Percentiles rank a stretch among this genome's conserved stretches.
phyloP scores from a whole-genome alignment of 2,113 vertebrate species.

The Trogon melanurus region DNA sequence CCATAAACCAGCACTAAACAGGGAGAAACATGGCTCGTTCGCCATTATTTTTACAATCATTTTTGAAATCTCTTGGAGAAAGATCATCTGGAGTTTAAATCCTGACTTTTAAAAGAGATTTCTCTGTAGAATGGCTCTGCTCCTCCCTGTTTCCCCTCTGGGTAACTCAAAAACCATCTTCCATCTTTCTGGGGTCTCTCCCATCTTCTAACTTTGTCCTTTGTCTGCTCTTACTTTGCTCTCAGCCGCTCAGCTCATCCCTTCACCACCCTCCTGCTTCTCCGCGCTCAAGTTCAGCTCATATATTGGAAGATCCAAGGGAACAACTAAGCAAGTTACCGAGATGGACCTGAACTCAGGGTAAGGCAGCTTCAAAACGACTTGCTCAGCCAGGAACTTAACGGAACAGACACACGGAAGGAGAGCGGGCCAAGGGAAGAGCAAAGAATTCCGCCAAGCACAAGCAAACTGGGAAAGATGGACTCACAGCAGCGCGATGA shows the following conservation, averaged over 20 bases:
- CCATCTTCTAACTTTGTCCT: not conserved
- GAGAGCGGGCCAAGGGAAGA: not conserved
- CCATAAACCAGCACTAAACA: not conserved
- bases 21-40: not conserved
- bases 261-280: not conserved
- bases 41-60: not conserved
- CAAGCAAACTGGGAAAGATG: not conserved
- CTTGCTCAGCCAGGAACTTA: not conserved
- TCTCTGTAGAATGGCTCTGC: not conserved
- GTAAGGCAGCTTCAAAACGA: not conserved
- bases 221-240: not conserved
- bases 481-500: not conserved
- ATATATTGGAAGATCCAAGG: not conserved
- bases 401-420: not conserved
- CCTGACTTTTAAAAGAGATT: not conserved
- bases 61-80: not conserved
- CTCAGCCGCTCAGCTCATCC: not conserved
- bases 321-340: not conserved
- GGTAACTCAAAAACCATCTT: not conserved
- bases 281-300: not conserved
- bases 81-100: not conserved
- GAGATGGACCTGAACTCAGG: not conserved
- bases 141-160: not conserved
- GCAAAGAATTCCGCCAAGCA: not conserved
- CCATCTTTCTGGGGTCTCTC: not conserved